Base-by-base conservation (phyloP, 2,113 vertebrate genomes). In the Paramormyrops kingsleyae region DNA sequence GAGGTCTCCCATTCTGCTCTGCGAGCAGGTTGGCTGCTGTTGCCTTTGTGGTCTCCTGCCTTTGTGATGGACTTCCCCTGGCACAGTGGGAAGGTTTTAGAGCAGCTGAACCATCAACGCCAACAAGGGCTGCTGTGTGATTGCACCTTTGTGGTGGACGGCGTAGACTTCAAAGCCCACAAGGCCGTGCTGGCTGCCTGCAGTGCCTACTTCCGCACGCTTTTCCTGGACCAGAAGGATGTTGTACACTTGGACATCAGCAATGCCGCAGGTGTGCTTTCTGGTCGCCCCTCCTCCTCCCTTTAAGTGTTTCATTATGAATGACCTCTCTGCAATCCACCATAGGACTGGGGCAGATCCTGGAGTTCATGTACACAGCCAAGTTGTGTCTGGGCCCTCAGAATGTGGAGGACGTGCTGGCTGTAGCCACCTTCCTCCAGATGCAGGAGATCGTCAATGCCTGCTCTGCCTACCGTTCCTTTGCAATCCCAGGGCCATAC, bases 331-430 rank as follows among this genome's bases (percentile, higher is more conserved):
- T 88, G 17, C 7, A 7, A 15, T 19, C 39, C 35, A 4, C 31
- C 35, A 4, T 44, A 99, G 98, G 98, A 93, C 94, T 99, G 93
- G 97, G 97, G 4, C 98, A 98, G 89, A 97, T 99, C 49, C 93
- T 99, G 94, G 98, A 99, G 91, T 99, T 99, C 91, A 99, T 99
- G 98, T 99, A 99, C 96, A 99, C 99, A 0, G 97, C 98, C 59
- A 98, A 97, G 93, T 96, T 99, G 89, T 97, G 92, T 93, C 93
- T 99, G 49, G 98, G 93, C 91, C 93, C 95, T 0, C 97, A 98
- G 92, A 99, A 99, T 0, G 96, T 99, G 87, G 98, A 99, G 19
- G 98, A 99, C 0, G 99, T 99, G 88, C 88, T 98, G 92, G 97
- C 97, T 0, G 99, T 99, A 88, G 99, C 98, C 0, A 97, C 97